These are phyloP conservation scores for Galeruca laticollis DNA, from an alignment of 2,888 invertebrate genomes.

Conservation along the genomic window DNA sequence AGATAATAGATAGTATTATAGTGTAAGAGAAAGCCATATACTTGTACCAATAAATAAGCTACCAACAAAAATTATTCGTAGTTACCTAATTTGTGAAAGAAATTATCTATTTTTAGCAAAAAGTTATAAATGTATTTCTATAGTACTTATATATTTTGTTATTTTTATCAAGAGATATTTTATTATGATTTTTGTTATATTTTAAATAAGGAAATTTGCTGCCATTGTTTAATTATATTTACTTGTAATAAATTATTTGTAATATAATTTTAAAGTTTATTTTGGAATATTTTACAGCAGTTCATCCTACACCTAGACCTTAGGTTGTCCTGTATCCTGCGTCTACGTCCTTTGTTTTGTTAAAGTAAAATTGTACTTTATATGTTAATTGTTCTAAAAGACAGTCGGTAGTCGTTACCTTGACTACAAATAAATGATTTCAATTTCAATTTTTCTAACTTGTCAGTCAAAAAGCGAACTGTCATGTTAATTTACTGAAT, in stretches of 20 bases:
- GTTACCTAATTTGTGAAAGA: constrained; percentile 7
- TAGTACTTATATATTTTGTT: not conserved
- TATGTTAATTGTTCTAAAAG: no score
- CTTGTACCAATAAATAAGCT: constrained; percentile 5
- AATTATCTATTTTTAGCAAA: not conserved
- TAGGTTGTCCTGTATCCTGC: no score
- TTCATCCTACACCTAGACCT: not conserved
- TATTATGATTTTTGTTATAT: not conserved
- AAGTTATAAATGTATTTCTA: not conserved
- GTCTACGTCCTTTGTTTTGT: no score
- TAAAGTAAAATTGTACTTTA: no score
- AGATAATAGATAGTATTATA: not conserved
- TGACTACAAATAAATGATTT: no score
- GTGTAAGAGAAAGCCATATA: not conserved
- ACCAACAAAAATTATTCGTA: constrained; percentile 10
- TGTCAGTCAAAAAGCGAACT: no score
- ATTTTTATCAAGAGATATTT: constrained; percentile 1
- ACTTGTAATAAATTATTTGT: constrained; percentile 19
- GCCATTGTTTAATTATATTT: constrained; percentile 12
- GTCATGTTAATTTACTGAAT: no score
- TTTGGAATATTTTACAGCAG: not conserved
- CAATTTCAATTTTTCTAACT: no score
- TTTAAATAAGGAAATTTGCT: constrained; percentile 10
- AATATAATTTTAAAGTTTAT: constrained; percentile 7
- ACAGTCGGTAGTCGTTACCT: no score